Percentiles rank a stretch among this genome's conserved stretches.
These are phyloP conservation scores for Elymnias hypermnestra DNA, from an alignment of 1,140 invertebrate genomes.

Conservation along the genomic window DNA sequence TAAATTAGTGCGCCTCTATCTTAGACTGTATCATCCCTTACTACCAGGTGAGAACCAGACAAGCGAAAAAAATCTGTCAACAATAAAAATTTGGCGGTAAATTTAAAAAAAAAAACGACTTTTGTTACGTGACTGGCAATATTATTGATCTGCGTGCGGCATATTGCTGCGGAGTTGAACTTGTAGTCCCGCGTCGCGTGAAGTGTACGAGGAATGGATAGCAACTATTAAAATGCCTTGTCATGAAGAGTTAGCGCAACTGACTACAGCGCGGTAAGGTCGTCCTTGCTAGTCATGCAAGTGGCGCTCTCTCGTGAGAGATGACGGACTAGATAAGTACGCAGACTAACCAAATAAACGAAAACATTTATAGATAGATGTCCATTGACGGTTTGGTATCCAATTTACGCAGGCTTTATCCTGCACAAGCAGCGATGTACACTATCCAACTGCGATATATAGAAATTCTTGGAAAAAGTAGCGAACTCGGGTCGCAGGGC, in stretches of 20 bases:
- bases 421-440: slow-evolving; percentile 21
- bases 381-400: slow-evolving; percentile 28
- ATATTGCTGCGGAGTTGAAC: too few species aligned
- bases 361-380: neutral
- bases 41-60: too few species aligned
- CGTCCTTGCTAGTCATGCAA: slow-evolving; percentile 53
- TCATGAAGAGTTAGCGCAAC: slow-evolving; percentile 44
- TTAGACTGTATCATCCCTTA: too few species aligned
- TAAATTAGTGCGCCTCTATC: too few species aligned
- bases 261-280: slow-evolving; percentile 51
- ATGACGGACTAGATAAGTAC: slow-evolving; percentile 60
- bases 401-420: neutral
- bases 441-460: slow-evolving; percentile 5
- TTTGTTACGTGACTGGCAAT: too few species aligned
- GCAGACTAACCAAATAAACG: neutral
- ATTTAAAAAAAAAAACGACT: too few species aligned
- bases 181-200: too few species aligned
- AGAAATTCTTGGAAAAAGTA: slow-evolving; percentile 3
- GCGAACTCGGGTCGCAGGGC: slow-evolving; percentile 37
- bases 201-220: slow-evolving; percentile 48
- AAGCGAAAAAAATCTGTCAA: too few species aligned
- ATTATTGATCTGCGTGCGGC: too few species aligned
- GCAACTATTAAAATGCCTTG: slow-evolving; percentile 36
- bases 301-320: slow-evolving; percentile 72
- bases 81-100: too few species aligned